Conservation (phyloP, 1,140 invertebrate genomes). For the Neodiprion pinetum region DNA sequence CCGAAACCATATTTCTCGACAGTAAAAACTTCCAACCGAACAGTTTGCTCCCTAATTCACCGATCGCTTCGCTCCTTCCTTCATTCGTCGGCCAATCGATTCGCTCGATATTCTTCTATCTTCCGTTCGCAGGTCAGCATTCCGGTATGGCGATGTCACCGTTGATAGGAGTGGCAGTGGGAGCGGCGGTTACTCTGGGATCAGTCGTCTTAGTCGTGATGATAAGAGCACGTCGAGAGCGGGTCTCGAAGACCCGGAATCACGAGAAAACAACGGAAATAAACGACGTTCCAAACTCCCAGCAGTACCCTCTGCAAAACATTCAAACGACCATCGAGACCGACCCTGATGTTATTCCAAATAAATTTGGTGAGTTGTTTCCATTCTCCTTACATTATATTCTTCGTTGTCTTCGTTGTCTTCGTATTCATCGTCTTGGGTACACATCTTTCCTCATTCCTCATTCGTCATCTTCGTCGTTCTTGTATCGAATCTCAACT, state of each 20-base stretch:
- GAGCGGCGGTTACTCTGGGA: slow-evolving; percentile 62
- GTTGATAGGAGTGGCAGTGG: slow-evolving; percentile 63
- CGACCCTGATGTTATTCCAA: slow-evolving; percentile 77
- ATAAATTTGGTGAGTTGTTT: slow-evolving; percentile 70
- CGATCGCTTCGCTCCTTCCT: background rate
- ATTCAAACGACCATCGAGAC: slow-evolving; percentile 66
- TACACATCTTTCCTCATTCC: too few relatives aligned
- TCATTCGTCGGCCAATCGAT: background rate
- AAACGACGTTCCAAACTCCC: slow-evolving; percentile 51
- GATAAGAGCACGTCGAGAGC: slow-evolving; percentile 57
- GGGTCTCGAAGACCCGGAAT: slow-evolving; percentile 54
- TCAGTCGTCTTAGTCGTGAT: slow-evolving; percentile 63
- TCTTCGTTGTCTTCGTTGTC: background rate
- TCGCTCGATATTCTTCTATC: slow-evolving; percentile 12
- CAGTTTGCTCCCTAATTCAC: background rate
- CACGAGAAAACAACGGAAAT: slow-evolving; percentile 55
- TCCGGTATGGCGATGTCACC: slow-evolving; percentile 64
- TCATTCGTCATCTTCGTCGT: too few relatives aligned
- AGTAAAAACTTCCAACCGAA: background rate
- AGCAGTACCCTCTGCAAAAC: slow-evolving; percentile 59
- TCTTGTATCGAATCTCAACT: too few relatives aligned
- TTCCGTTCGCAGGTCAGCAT: slow-evolving; percentile 61
- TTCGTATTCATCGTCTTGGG: background rate
- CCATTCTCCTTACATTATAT: background rate
- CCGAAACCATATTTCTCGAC: too few relatives aligned